phyloP scores from a whole-genome alignment of 2,888 invertebrate species.

The Chrysina gloriosa region DNA sequence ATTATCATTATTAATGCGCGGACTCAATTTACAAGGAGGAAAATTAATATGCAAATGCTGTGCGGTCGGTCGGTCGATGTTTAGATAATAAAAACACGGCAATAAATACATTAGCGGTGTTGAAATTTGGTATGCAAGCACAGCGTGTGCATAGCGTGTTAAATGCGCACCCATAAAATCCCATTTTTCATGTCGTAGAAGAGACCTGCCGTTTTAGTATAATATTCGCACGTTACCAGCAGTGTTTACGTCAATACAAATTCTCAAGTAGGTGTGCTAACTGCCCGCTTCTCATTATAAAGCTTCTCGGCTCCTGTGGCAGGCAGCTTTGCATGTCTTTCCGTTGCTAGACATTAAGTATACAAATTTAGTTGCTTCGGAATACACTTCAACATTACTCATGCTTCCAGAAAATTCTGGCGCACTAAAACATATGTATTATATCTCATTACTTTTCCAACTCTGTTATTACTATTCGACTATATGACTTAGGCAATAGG shows the following conservation, averaged over 20 bases:
- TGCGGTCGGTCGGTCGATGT: slow-evolving; percentile 44
- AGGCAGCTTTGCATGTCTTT: slow-evolving; percentile 25
- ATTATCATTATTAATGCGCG: slow-evolving; percentile 30
- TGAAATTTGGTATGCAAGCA: slow-evolving; percentile 53
- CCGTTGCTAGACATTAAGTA: slow-evolving; percentile 14
- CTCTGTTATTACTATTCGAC: too few relatives aligned
- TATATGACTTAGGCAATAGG: too few relatives aligned
- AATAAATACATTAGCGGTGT: slow-evolving; percentile 54
- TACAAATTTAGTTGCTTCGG: slow-evolving; percentile 3
- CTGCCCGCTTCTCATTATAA: slow-evolving; percentile 33
- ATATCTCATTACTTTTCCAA: too few relatives aligned
- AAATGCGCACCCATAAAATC: slow-evolving; percentile 49
- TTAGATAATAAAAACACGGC: slow-evolving; percentile 48
- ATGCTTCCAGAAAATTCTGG: not conserved
- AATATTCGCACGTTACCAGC: slow-evolving; percentile 50
- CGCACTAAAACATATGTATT: too few relatives aligned
- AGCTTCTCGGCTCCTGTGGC: slow-evolving; percentile 17
- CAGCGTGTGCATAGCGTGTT: slow-evolving; percentile 52
- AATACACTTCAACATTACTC: slow-evolving; percentile 16
- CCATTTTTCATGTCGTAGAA: slow-evolving; percentile 47
- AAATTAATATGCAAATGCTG: slow-evolving; percentile 49
- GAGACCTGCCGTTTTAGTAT: slow-evolving; percentile 51
- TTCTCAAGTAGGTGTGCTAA: slow-evolving; percentile 44
- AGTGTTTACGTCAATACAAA: slow-evolving; percentile 45
- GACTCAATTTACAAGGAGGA: slow-evolving; percentile 38